Conservation (phyloP, 2,888 invertebrate genomes). For the Acanthosepion lycidas region DNA sequence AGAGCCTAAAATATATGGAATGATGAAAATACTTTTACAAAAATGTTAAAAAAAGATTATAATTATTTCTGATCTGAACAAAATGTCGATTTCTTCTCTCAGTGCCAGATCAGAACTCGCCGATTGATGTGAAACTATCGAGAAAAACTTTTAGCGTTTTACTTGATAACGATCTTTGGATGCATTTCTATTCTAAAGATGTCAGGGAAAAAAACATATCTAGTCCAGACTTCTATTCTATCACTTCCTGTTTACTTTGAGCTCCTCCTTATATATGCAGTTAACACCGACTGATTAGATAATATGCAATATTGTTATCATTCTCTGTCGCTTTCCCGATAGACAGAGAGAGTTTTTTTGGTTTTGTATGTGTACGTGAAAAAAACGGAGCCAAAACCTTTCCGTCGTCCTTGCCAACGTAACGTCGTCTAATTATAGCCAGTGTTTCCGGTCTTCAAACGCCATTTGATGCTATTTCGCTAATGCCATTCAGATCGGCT, state of each 20-base stretch:
- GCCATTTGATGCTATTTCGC: background rate
- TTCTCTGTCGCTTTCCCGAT: background rate
- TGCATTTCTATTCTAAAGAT: background rate
- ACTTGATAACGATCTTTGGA: background rate
- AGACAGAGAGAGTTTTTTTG: background rate
- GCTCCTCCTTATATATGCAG: too few species aligned
- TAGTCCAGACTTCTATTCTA: background rate
- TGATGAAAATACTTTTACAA: background rate
- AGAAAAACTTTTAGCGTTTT: background rate
- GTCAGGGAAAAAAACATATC: background rate
- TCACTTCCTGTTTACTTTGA: too few species aligned
- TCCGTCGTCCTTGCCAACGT: too few species aligned
- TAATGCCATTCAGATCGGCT: too few species aligned
- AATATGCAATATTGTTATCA: background rate
- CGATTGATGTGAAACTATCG: background rate
- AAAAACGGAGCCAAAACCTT: too few species aligned
- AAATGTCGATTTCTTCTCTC: background rate
- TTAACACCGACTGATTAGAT: background rate
- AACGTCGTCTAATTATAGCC: background rate
- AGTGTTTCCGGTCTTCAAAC: background rate
- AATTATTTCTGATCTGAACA: background rate
- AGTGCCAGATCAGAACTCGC: background rate
- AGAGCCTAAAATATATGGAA: too few species aligned
- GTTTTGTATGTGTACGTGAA: too few species aligned
- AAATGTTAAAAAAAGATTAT: background rate